Evolutionary conservation across 2,113 vertebrate species (phyloP), one percentile per base, ranked within the genome.

Genomic region (Ceyx melanurus): DNA sequence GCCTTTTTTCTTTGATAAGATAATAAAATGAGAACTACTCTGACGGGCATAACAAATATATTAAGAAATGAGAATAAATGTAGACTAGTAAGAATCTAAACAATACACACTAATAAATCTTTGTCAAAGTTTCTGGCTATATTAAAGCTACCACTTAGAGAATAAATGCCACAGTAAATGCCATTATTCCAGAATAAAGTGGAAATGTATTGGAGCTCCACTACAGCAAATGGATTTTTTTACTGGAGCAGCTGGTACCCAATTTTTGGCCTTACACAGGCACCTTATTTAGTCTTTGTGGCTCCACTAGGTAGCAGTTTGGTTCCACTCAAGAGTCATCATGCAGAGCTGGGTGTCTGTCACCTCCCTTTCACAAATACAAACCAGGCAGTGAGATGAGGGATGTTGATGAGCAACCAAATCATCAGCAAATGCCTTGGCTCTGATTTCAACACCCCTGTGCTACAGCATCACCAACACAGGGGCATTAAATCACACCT

Each of bases 1-100:
- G 48, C 35, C 80, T 54, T 37, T 25, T 58, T 57, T 82, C 50
- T 75, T 57, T 86, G 42, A 85, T 33, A 88, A 29, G 40, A 65
- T 64, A 84, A 56, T 50, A 85, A 82, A 85, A 70, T 5, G 12
- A 93, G 31, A 95, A 77, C 45, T n/a, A 73, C 35, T 80, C 62
- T 62, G 64, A 58, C 51, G 77, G 40, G 5, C 15, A 3, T 13
- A 54, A 45, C 17, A 82, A 82, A 75, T 48, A 67, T 14, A 60
- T 64, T 91, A 62, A 74, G 25, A 85, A 70, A 48, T 35, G 15
- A 58, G 21, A 80, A 86, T 57, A 88, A 67, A 70, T 2, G 23
- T 16, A 81, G 51, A 56, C 17, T 15, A 60, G 12, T 25, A 84
- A 82, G 42, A 81, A 66, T 10, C 46, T 48, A 64, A 90, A 88